Percentiles rank a stretch among this genome's conserved stretches.
Conservation (phyloP, 2,888 invertebrate genomes). For the Coelopa pilipes region DNA sequence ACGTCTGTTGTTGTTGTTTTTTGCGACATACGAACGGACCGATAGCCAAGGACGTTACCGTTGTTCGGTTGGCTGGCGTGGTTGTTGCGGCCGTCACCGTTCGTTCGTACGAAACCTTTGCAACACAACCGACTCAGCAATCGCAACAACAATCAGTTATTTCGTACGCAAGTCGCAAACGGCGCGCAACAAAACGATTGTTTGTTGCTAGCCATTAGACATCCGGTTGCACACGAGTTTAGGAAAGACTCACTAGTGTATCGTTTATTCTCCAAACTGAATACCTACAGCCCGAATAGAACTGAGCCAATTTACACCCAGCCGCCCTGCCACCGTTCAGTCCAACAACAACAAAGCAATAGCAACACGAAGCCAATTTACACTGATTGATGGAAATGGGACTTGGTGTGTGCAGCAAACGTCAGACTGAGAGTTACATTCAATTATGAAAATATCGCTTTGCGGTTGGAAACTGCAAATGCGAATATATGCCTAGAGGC, state of each 20-base stretch:
- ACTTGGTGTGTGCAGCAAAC: background rate
- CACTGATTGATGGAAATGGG: conserved; percentile 7
- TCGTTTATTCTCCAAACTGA: background rate
- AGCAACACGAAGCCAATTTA: background rate
- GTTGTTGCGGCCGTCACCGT: background rate
- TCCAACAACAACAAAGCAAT: no score
- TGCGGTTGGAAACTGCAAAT: no score
- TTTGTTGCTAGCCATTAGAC: conserved; percentile 9
- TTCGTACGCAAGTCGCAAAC: background rate
- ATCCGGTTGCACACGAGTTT: conserved; percentile 16
- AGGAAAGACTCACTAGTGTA: background rate
- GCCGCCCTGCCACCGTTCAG: no score
- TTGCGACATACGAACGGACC: background rate
- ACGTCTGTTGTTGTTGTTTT: conserved; percentile 6
- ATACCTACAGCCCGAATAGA: no score
- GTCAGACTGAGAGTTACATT: no score
- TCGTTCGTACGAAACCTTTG: no score
- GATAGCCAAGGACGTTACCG: conserved; percentile 26
- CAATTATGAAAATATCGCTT: no score
- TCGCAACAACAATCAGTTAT: conserved; percentile 9
- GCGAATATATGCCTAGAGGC: no score
- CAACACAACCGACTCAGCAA: no score
- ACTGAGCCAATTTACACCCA: no score
- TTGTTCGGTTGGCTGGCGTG: background rate
- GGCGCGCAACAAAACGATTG: conserved; percentile 1